These are phyloP conservation scores for Jordanella pulchra DNA, from an alignment of 2,797 vertebrate genomes.

Conservation along the genomic window DNA sequence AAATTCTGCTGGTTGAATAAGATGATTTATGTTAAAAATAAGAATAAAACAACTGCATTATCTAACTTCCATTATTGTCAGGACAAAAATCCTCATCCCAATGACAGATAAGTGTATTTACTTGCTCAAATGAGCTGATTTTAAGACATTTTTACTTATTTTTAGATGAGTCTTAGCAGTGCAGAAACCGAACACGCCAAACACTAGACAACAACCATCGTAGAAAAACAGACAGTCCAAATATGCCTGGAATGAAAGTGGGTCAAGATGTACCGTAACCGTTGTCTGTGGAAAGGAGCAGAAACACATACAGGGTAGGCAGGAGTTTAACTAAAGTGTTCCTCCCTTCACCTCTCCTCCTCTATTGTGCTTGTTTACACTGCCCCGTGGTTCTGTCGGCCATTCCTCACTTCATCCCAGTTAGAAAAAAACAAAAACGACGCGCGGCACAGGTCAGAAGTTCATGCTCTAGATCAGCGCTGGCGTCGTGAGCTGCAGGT, in stretches of 20 bases:
- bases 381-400: slow-evolving; percentile 54
- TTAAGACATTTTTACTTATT: too few relatives aligned
- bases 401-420: slow-evolving; percentile 58
- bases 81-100: too few relatives aligned
- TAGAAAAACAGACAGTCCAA: slow-evolving; percentile 34
- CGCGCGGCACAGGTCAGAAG: slow-evolving; percentile 75
- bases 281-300: slow-evolving; percentile 23
- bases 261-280: slow-evolving; percentile 24
- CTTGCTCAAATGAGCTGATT: too few relatives aligned
- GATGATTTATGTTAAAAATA: too few relatives aligned
- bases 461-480: slow-evolving; percentile 67
- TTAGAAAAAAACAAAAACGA: slow-evolving; percentile 51
- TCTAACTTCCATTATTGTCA: too few relatives aligned
- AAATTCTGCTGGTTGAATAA: too few relatives aligned
- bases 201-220: not conserved
- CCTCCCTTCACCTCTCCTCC: slow-evolving; percentile 60
- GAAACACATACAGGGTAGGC: not conserved
- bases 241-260: slow-evolving; percentile 65
- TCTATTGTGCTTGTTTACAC: slow-evolving; percentile 68
- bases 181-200: not conserved
- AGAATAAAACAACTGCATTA: too few relatives aligned
- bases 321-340: slow-evolving; percentile 60
- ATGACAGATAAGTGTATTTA: too few relatives aligned
- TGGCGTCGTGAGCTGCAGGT: slow-evolving; percentile 71
- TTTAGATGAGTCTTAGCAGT: too few relatives aligned